phyloP scores from a whole-genome alignment of 2,113 vertebrate genomes.

The Picathartes gymnocephalus region DNA sequence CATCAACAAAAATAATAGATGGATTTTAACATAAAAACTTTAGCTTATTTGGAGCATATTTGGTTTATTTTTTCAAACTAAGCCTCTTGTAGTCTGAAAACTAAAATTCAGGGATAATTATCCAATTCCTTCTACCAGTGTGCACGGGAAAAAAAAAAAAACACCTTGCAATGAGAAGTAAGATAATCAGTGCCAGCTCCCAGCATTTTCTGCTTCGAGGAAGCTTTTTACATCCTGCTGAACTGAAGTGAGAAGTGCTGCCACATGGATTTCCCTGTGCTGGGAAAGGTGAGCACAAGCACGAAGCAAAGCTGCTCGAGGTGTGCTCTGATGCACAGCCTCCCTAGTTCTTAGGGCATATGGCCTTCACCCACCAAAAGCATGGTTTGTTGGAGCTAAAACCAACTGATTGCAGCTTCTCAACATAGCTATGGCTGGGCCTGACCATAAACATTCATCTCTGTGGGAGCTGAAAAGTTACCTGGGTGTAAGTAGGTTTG shows the following conservation, averaged over 20 bases:
- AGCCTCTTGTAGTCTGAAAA: neutral
- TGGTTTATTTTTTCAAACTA: neutral
- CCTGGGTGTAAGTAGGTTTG: neutral
- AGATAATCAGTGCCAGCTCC: neutral
- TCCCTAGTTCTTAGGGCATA: neutral
- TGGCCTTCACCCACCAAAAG: neutral
- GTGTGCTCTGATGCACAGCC: rapidly evolving
- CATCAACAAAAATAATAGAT: neutral
- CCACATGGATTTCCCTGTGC: neutral
- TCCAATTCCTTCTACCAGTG: neutral
- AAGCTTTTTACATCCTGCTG: neutral
- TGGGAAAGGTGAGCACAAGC: neutral
- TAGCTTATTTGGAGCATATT: neutral
- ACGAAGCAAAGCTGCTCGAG: rapidly evolving
- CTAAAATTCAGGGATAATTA: neutral
- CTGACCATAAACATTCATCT: neutral
- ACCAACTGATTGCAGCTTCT: neutral
- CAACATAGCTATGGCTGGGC: neutral
- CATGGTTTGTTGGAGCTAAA: neutral
- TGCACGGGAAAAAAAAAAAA: neutral
- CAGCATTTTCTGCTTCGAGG: neutral
- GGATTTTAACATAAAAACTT: neutral
- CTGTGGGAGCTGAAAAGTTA: neutral
- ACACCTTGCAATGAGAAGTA: neutral
- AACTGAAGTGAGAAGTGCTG: neutral